Percentiles rank a stretch among this genome's conserved stretches.
These are phyloP conservation scores for Vanacampus margaritifer DNA, from an alignment of 2,113 vertebrate species.

Conservation along the genomic window DNA sequence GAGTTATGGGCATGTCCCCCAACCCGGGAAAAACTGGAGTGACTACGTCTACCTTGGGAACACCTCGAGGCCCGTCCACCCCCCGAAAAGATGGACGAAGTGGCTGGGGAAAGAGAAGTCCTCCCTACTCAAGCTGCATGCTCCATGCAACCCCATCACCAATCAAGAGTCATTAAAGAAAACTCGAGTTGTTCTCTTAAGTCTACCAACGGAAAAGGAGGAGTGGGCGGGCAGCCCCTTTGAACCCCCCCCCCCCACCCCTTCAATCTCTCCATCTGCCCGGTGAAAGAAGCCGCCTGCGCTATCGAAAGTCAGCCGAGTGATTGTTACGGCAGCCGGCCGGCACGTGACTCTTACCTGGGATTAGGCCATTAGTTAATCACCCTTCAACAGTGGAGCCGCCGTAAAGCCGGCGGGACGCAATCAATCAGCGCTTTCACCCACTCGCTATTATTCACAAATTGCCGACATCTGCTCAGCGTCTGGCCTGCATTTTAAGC, in stretches of 20 bases:
- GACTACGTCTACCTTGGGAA: no score
- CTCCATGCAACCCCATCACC: no score
- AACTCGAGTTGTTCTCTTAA: no score
- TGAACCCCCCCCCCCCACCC: not conserved
- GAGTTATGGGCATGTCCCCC: no score
- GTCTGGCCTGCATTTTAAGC: slow-evolving; percentile 50
- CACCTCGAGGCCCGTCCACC: no score
- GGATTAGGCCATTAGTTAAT: slow-evolving; percentile 75
- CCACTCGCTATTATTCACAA: not conserved
- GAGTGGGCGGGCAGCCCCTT: not conserved
- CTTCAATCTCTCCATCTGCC: slow-evolving; percentile 22
- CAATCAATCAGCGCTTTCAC: slow-evolving; percentile 54
- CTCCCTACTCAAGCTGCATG: no score
- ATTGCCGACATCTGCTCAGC: slow-evolving; percentile 54
- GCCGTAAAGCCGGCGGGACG: slow-evolving; percentile 41
- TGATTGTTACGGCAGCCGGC: slow-evolving; percentile 31
- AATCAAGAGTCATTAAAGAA: no score
- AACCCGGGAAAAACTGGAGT: no score
- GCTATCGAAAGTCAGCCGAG: slow-evolving; percentile 34
- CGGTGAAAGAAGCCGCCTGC: slow-evolving; percentile 8
- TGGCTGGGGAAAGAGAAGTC: no score
- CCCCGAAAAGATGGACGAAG: no score
- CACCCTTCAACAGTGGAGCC: slow-evolving; percentile 54
- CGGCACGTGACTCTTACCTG: slow-evolving; percentile 54
- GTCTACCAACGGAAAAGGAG: no score